Evolutionary conservation across 2,113 vertebrate genomes (phyloP).

Genomic region (Rhynchomys soricoides): DNA sequence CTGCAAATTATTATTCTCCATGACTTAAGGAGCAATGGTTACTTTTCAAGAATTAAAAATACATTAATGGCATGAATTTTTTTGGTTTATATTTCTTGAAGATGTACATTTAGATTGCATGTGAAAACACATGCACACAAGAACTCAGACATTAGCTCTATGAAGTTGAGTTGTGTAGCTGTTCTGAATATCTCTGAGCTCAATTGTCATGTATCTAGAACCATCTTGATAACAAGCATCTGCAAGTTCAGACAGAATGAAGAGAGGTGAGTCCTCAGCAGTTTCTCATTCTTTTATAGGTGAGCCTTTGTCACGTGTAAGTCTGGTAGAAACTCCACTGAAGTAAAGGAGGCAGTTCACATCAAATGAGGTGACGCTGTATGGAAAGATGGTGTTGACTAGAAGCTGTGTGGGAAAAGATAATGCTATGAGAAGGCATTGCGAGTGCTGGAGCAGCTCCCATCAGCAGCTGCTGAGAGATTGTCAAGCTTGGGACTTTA

Average conservation of each 20-base stretch:
- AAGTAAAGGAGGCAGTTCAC: neutral
- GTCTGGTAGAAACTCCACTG: neutral
- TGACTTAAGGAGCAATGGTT: neutral
- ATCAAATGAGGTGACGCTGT: neutral
- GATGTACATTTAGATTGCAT: neutral
- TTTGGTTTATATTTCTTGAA: neutral
- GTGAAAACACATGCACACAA: neutral
- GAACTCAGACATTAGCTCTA: neutral
- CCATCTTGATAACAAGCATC: neutral
- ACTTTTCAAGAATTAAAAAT: constrained; percentile 10
- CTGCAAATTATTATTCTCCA: constrained; percentile 12
- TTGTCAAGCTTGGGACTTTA: neutral
- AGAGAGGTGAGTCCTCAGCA: neutral
- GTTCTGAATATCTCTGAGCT: neutral
- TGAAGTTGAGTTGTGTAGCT: neutral
- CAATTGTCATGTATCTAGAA: neutral
- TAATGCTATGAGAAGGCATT: accelerated
- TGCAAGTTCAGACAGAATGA: neutral
- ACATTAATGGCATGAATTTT: neutral
- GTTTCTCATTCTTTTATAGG: neutral
- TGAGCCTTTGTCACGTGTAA: neutral
- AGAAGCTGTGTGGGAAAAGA: neutral
- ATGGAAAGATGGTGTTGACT: neutral
- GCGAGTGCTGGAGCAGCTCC: neutral
- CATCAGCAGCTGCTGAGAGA: neutral